These are phyloP conservation scores for Zalophus californianus DNA, from an alignment of 2,797 vertebrate species.

Conservation along the genomic window DNA sequence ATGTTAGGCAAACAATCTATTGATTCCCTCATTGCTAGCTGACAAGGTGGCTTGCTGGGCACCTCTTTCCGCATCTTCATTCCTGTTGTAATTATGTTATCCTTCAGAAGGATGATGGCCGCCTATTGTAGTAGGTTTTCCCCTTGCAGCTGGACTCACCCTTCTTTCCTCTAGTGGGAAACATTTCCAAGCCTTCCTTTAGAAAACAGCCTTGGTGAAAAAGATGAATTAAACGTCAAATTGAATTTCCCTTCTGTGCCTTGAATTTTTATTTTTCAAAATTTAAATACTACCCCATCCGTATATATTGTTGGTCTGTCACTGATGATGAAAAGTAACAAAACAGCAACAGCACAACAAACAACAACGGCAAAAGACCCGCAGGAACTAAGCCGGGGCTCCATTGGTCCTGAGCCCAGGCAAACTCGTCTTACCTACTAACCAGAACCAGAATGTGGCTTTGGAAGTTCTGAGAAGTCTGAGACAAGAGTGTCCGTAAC, in stretches of 20 bases:
- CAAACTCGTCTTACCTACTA: background rate
- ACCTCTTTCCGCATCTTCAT: conserved; percentile 78
- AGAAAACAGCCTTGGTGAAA: conserved; percentile 69
- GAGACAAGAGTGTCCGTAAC: background rate
- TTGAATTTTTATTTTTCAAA: conserved; percentile 62
- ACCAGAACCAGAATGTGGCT: background rate
- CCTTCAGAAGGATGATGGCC: conserved; percentile 79
- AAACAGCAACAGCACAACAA: background rate
- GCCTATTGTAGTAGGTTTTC: conserved; percentile 82
- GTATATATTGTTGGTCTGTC: background rate
- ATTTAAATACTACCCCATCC: background rate
- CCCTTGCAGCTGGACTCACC: conserved; percentile 81
- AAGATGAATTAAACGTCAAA: background rate
- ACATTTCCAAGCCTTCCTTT: conserved; percentile 75
- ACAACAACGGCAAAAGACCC: background rate
- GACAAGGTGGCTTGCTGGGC: conserved; percentile 83
- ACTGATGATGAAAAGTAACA: background rate
- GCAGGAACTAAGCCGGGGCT: background rate
- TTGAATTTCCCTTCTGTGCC: background rate
- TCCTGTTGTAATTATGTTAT: conserved; percentile 85
- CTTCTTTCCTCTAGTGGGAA: conserved; percentile 77
- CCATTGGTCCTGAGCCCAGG: background rate
- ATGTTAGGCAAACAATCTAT: conserved; percentile 84
- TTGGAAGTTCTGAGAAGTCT: background rate
- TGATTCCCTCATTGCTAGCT: conserved; percentile 83